Evolutionary conservation across 2,888 invertebrate genomes (phyloP).

Genomic region (Allacma fusca): DNA sequence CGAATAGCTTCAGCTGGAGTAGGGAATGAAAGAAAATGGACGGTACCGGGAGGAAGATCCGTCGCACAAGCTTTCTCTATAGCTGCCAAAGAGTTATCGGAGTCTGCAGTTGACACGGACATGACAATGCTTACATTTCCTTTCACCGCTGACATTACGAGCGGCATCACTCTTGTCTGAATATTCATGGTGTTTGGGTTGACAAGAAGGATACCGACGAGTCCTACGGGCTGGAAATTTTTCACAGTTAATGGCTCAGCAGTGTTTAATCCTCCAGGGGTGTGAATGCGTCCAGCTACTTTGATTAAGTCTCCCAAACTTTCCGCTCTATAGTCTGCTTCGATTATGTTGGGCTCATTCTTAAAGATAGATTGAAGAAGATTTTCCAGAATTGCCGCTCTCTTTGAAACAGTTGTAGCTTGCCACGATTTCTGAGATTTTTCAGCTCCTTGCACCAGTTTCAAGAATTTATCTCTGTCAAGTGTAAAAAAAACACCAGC

Average conservation of each 20-base stretch:
- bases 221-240: conserved; percentile 24
- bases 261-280: conserved; percentile 18
- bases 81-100: conserved; percentile 17
- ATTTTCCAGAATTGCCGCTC: not conserved
- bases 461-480: conserved; percentile 16
- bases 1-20: not conserved
- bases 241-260: not conserved
- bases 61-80: conserved; percentile 3
- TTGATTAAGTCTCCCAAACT: conserved; percentile 14
- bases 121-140: conserved; percentile 32
- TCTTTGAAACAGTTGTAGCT: not conserved
- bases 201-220: conserved; percentile 13
- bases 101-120: conserved; percentile 9
- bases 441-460: not conserved
- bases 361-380: conserved; percentile 11
- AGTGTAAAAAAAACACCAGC: not conserved
- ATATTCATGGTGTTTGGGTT: conserved; percentile 3
- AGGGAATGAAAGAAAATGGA: conserved; percentile 31
- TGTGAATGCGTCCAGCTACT: conserved; percentile 25
- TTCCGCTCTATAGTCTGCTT: not conserved
- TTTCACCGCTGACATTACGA: conserved; percentile 30
- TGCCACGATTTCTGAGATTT: conserved; percentile 35
- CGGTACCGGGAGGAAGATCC: conserved; percentile 28
- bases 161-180: conserved; percentile 4
- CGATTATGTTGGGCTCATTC: not conserved